Evolutionary conservation across 2,113 vertebrate species (phyloP).

Genomic region (Platycercus adscitus): DNA sequence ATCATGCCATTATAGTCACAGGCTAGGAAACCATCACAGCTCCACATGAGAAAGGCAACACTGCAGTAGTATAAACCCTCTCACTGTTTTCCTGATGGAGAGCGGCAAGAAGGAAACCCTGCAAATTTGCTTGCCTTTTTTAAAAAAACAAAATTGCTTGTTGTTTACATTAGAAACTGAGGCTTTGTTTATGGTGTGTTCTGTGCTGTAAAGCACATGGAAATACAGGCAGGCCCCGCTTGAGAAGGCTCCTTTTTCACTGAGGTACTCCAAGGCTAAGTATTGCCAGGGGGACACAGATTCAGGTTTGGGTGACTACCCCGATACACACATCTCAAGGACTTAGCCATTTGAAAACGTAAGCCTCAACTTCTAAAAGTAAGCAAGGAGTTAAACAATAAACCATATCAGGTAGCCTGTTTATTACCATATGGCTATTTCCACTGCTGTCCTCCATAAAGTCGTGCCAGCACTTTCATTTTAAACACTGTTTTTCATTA

Average conservation of each 20-base stretch:
- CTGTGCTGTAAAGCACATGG: background rate
- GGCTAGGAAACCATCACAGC: background rate
- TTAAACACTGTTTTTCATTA: constrained; percentile 55
- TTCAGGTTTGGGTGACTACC: background rate
- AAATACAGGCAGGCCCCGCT: background rate
- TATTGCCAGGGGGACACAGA: background rate
- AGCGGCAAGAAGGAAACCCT: background rate
- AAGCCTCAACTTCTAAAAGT: background rate
- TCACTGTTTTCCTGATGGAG: background rate
- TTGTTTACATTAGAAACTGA: background rate
- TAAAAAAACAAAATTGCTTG: background rate
- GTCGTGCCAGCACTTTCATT: constrained; percentile 18
- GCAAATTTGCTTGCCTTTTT: background rate
- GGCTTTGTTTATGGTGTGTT: background rate
- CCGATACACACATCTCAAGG: background rate
- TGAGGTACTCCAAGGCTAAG: background rate
- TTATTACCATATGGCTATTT: constrained; percentile 39
- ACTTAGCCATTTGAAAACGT: background rate
- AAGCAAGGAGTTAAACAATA: constrained; percentile 55
- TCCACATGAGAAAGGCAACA: background rate
- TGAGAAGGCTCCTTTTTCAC: background rate
- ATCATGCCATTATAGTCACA: background rate
- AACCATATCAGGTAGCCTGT: constrained; percentile 45
- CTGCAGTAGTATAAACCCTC: background rate
- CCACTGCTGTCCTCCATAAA: constrained; percentile 45